phyloP scores from a whole-genome alignment of 2,797 vertebrate species.

The Vespertilio murinus region DNA sequence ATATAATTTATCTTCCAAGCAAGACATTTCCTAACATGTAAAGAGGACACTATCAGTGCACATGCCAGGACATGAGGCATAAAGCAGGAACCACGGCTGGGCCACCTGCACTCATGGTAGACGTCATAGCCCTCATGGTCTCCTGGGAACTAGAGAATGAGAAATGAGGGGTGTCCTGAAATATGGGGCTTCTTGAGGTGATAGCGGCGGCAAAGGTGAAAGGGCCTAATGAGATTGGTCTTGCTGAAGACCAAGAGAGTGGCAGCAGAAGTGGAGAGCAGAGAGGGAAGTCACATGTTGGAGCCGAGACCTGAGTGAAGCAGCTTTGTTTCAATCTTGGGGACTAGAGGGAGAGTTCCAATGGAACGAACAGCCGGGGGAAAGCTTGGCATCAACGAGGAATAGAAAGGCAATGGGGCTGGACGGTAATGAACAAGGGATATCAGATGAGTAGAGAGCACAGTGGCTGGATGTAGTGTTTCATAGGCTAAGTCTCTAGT shows the following conservation, averaged over 20 bases:
- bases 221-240: background rate
- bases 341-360: background rate
- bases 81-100: background rate
- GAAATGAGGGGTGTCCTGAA: background rate
- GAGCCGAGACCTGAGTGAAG: background rate
- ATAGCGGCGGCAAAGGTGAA: background rate
- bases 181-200: background rate
- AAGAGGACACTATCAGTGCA: background rate
- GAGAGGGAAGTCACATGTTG: background rate
- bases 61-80: background rate
- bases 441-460: background rate
- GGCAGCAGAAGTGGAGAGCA: background rate
- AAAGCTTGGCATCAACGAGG: background rate
- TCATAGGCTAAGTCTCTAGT: background rate
- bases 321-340: background rate
- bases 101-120: background rate
- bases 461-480: background rate
- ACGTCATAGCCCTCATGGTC: background rate
- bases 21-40: background rate
- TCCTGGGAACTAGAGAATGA: background rate
- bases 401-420: background rate
- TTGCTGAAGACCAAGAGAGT: background rate
- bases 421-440: background rate
- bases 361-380: background rate
- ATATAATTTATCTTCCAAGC: background rate